phyloP scores from a whole-genome alignment of 2,888 invertebrate genomes.

The Acanthosepion lycidas region DNA sequence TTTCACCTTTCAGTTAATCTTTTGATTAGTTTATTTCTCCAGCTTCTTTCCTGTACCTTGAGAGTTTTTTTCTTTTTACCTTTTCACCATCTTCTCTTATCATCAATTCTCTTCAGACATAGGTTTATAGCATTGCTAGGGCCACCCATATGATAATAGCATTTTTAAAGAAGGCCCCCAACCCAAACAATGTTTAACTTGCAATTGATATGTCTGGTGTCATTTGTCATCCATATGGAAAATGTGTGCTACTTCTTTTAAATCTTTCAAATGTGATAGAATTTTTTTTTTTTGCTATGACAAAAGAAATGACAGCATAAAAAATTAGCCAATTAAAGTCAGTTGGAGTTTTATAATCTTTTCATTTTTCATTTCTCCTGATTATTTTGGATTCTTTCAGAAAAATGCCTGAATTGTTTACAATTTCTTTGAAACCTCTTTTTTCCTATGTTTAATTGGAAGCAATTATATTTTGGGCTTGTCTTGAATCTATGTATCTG shows the following conservation, averaged over 20 bases:
- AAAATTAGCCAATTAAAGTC: background rate
- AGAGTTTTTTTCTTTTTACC: too few species aligned
- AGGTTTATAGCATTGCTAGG: too few species aligned
- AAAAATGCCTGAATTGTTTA: background rate
- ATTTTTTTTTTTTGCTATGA: background rate
- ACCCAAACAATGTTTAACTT: background rate
- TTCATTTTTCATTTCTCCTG: background rate
- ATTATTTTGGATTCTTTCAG: background rate
- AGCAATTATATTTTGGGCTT: background rate
- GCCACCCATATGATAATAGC: background rate
- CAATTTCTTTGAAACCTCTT: background rate
- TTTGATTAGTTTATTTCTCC: too few species aligned
- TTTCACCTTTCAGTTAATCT: too few species aligned
- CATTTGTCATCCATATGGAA: background rate
- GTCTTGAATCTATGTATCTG: background rate
- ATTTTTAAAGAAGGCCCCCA: too few species aligned
- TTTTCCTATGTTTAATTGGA: background rate
- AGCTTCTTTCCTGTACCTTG: too few species aligned
- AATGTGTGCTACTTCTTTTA: too few species aligned
- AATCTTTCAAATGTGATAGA: background rate
- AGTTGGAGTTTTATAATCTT: background rate
- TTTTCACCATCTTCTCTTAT: too few species aligned
- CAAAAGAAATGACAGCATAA: background rate
- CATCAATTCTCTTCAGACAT: too few species aligned
- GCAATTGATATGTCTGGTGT: background rate